Conservation (phyloP, 2,797 vertebrate genomes). For the Varecia variegata region DNA sequence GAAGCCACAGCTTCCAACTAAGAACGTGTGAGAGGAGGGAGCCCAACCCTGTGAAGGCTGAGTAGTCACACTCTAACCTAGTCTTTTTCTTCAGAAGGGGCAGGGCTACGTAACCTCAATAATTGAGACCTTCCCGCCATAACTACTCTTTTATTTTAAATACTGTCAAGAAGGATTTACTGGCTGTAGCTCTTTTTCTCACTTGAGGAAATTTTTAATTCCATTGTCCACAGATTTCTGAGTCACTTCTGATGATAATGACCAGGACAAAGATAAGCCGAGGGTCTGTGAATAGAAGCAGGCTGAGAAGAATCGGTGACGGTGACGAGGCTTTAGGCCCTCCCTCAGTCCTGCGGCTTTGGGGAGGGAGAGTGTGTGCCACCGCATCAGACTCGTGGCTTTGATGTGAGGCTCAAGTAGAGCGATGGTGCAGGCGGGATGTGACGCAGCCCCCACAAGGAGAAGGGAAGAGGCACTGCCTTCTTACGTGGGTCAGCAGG, state of each 20-base stretch:
- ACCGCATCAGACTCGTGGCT: rapidly evolving
- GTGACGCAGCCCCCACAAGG: rapidly evolving
- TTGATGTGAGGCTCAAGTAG: rapidly evolving
- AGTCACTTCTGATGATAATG: slow-evolving; percentile 1
- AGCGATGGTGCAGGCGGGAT: rapidly evolving
- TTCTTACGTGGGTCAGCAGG: no score
- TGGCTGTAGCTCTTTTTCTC: neutral
- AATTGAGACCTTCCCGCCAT: neutral
- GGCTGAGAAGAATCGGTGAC: neutral
- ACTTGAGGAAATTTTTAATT: slow-evolving; percentile 7
- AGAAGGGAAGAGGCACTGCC: neutral
- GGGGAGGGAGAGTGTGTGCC: neutral
- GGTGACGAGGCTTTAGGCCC: neutral
- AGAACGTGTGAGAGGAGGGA: neutral
- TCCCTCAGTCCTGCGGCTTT: neutral
- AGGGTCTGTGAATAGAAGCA: neutral
- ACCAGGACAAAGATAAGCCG: neutral
- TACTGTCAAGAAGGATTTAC: neutral
- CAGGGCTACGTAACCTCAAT: neutral
- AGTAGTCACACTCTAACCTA: neutral
- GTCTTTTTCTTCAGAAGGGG: neutral
- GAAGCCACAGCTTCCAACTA: neutral
- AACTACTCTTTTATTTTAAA: neutral
- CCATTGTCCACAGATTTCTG: neutral
- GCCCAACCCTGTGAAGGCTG: neutral